Conservation (phyloP, 1,140 invertebrate species). For the Leptestheria dahalacensis region DNA sequence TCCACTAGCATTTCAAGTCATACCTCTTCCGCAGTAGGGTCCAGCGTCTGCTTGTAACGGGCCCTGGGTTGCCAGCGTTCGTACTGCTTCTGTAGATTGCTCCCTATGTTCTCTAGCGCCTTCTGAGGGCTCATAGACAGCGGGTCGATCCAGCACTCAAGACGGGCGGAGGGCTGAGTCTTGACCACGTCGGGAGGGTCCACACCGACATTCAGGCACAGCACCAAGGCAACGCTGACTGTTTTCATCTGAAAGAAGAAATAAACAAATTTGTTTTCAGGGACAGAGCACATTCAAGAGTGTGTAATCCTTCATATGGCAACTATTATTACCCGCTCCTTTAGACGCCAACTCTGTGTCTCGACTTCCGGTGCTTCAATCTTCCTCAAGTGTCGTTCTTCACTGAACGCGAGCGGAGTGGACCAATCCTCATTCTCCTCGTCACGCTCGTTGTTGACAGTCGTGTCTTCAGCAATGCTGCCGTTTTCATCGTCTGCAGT, state of each 20-base stretch:
- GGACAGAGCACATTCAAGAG: too few relatives aligned
- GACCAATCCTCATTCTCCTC: conserved; percentile 15
- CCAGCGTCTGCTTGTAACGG: conserved; percentile 86
- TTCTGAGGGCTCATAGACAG: conserved; percentile 75
- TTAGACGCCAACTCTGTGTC: conserved; percentile 73
- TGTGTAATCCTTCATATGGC: too few relatives aligned
- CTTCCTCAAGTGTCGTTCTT: conserved; percentile 53
- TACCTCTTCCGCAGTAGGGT: conserved; percentile 95
- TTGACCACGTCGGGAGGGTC: conserved; percentile 97
- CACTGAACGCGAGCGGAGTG: conserved; percentile 25
- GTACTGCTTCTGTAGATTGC: conserved; percentile 86
- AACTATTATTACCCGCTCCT: conserved; percentile 78
- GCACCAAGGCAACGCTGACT: conserved; percentile 93
- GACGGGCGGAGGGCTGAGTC: conserved; percentile 83
- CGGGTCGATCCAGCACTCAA: conserved; percentile 95
- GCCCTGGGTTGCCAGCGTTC: conserved; percentile 95
- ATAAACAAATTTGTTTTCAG: too few relatives aligned
- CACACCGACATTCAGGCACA: conserved; percentile 96
- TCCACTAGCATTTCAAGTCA: background rate
- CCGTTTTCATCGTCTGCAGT: conserved; percentile 3
- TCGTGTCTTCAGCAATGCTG: background rate
- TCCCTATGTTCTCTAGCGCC: conserved; percentile 82
- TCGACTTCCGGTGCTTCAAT: conserved; percentile 56
- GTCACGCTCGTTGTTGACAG: background rate
- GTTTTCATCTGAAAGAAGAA: conserved; percentile 73